Evolutionary conservation across 2,113 vertebrate species (phyloP), one percentile per base, ranked within the genome.

Genomic region (Heteronetta atricapilla): DNA sequence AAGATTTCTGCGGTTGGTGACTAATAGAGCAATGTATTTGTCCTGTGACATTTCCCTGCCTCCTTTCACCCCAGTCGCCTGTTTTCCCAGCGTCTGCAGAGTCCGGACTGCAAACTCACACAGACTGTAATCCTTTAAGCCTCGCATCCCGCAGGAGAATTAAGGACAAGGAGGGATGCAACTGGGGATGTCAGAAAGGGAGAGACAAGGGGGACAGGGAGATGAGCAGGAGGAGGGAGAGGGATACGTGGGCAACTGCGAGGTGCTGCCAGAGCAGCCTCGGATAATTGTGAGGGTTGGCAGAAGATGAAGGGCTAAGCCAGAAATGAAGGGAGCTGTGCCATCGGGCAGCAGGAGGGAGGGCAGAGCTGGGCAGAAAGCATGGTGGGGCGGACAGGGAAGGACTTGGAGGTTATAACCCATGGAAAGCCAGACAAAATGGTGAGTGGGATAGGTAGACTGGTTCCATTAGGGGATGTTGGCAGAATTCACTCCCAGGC

Each of bases 51-150:
- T 18, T 74, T 75, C 38, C 38, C 44, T 79, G 68, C 66, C 50
- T 62, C 73, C 77, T 72, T 8, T 42, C 38, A 84, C 6, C 26
- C 53, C 55, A 21, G 50, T 16, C 33, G 20, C n/a, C 62, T 69
- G 33, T 67, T 82, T 29, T 75, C 34, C 80, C 53, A 68, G 55
- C 53, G 21, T 59, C 75, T 52, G 44, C 60, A 81, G 50, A 89
- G 69, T 62, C 34, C 0, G 0, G 69, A 56, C 53, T 82, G 62
- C 56, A 74, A 89, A 89, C 83, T 69, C 70, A 4, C 14, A 11
- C 52, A 90, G 88, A 36, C 81, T 2, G 0, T 91, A 97, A 95
- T 96, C 88, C 86, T 68, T 92, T 95, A 95, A 97, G 38, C 86
- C 62, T 76, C 0, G 2, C 58, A 92, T 96, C 86, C 86, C 91